These are phyloP conservation scores for Enteromius treurensis DNA, from an alignment of 2,797 vertebrate genomes.

Conservation along the genomic window DNA sequence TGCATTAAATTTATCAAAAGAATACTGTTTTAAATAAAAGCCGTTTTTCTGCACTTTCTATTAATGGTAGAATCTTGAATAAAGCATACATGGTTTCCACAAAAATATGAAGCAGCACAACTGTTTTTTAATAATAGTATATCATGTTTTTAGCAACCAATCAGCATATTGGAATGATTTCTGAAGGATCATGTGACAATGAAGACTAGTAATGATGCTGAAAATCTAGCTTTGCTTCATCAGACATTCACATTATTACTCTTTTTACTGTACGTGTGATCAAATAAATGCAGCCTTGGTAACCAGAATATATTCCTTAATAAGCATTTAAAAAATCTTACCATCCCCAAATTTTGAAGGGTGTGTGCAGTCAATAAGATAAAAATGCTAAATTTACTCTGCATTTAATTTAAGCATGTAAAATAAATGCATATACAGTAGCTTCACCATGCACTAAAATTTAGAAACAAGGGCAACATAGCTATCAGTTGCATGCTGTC, in stretches of 20 bases:
- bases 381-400: not conserved
- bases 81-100: not conserved
- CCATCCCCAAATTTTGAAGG: too few species aligned
- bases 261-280: not conserved
- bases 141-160: not conserved
- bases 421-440: not conserved
- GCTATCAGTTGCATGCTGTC: not conserved
- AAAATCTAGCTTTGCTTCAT: not conserved
- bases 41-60: not conserved
- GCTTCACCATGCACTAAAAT: not conserved
- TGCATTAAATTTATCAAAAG: not conserved
- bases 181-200: not conserved
- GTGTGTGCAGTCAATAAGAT: not conserved
- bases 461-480: not conserved
- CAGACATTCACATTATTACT: not conserved
- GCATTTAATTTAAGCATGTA: not conserved
- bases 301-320: not conserved
- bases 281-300: not conserved
- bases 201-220: not conserved
- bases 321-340: not conserved
- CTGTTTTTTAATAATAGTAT: not conserved
- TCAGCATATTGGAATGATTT: not conserved
- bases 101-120: not conserved
- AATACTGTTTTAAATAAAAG: not conserved
- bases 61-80: not conserved